Conservation (phyloP, 1,140 invertebrate species). For the Drosophila guanche region DNA sequence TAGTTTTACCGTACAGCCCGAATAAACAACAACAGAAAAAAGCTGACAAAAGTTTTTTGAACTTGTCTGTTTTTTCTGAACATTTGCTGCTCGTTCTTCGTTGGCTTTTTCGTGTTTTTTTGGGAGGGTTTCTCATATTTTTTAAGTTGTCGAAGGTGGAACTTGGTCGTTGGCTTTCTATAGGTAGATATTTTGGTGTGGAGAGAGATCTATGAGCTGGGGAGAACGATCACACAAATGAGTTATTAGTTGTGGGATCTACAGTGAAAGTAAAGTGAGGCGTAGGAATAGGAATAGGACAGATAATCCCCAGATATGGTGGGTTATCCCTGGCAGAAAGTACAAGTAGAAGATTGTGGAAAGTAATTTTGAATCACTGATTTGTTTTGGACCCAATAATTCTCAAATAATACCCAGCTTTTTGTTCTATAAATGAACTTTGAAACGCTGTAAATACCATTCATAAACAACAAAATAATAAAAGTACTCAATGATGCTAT, state of each 20-base stretch:
- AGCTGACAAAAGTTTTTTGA: slow-evolving; percentile 72
- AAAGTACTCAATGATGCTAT: slow-evolving; percentile 1
- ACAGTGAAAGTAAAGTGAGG: too few species aligned
- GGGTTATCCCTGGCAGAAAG: too few species aligned
- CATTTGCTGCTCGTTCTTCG: slow-evolving; percentile 38
- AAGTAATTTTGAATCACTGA: too few species aligned
- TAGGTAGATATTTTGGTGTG: slow-evolving; percentile 1
- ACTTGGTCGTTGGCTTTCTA: slow-evolving; percentile 17
- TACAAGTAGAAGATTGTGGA: too few species aligned
- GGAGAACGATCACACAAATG: not conserved
- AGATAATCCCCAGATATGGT: too few species aligned
- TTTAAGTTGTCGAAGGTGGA: slow-evolving; percentile 37
- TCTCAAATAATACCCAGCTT: too few species aligned
- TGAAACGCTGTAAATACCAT: too few species aligned
- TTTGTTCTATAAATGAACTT: too few species aligned
- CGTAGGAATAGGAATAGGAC: too few species aligned
- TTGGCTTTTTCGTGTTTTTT: slow-evolving; percentile 5
- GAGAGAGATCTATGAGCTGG: not conserved
- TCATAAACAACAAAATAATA: too few species aligned
- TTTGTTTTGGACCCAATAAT: too few species aligned
- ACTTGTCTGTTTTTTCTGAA: slow-evolving; percentile 48
- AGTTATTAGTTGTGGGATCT: not conserved
- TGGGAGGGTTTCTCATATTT: slow-evolving; percentile 9
- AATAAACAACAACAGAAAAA: slow-evolving; percentile 43
- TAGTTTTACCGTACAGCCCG: slow-evolving; percentile 60